phyloP scores from a whole-genome alignment of 2,113 vertebrate genomes.

The Puntigrus tetrazona region DNA sequence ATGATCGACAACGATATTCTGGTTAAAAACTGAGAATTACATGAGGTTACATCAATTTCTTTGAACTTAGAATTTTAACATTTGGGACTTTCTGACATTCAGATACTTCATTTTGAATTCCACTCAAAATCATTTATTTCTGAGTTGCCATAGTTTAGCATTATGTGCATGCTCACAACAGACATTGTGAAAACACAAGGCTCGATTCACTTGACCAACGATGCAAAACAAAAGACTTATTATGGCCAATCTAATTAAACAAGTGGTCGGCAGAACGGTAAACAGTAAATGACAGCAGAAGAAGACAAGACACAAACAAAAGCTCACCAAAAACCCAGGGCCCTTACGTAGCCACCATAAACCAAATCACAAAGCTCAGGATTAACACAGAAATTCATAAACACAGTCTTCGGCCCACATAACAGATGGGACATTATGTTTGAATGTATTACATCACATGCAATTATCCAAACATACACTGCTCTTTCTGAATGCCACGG shows the following conservation, averaged over 20 bases:
- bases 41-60: not conserved
- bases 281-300: not conserved
- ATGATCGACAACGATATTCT: not conserved
- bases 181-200: not conserved
- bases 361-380: not conserved
- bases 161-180: not conserved
- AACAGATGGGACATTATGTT: constrained; percentile 5
- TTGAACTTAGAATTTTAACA: not conserved
- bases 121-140: not conserved
- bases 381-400: not conserved
- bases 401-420: not conserved
- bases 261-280: not conserved
- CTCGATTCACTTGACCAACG: not conserved
- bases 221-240: constrained; percentile 3
- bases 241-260: not conserved
- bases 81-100: not conserved
- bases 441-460: not conserved
- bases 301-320: not conserved
- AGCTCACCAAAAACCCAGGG: not conserved
- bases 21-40: not conserved
- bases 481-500: constrained; percentile 14
- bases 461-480: not conserved
- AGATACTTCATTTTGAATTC: not conserved
- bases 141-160: not conserved
- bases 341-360: not conserved